These are phyloP conservation scores for Ceyx cyanopectus DNA, from an alignment of 2,113 vertebrate genomes.

Conservation along the genomic window DNA sequence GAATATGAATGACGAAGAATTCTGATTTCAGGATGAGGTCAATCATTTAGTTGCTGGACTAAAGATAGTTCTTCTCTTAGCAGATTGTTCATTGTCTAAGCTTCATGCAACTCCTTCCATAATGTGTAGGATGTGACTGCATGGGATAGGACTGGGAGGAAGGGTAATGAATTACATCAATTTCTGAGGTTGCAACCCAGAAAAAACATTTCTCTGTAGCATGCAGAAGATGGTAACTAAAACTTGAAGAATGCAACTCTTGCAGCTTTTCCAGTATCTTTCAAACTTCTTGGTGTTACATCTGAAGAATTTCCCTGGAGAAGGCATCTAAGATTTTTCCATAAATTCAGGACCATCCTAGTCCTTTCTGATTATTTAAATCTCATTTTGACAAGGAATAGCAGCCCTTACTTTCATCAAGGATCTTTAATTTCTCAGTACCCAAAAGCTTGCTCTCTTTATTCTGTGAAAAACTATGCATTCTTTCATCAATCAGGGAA, in stretches of 20 bases:
- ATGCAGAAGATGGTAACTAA: not conserved
- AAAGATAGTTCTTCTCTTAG: not conserved
- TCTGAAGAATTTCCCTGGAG: not conserved
- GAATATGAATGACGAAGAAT: not conserved
- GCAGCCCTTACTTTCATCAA: not conserved
- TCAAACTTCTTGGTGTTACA: not conserved
- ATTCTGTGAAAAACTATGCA: not conserved
- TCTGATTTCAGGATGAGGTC: not conserved
- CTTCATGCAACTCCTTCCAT: not conserved
- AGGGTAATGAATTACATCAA: not conserved
- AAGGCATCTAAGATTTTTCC: not conserved
- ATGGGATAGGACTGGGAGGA: not conserved
- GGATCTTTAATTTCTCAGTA: not conserved
- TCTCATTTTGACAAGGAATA: not conserved
- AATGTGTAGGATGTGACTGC: not conserved
- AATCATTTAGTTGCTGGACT: not conserved
- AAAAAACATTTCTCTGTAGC: not conserved
- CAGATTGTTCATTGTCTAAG: not conserved
- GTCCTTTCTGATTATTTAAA: not conserved
- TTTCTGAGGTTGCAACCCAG: not conserved
- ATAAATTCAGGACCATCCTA: not conserved
- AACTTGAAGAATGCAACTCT: not conserved
- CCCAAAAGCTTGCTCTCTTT: not conserved
- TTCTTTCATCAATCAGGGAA: not conserved
- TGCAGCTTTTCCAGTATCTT: not conserved